Evolutionary conservation across 1,140 invertebrate species (phyloP), one percentile per base, ranked within the genome.

Genomic region (Meloidogyne floridensis): DNA sequence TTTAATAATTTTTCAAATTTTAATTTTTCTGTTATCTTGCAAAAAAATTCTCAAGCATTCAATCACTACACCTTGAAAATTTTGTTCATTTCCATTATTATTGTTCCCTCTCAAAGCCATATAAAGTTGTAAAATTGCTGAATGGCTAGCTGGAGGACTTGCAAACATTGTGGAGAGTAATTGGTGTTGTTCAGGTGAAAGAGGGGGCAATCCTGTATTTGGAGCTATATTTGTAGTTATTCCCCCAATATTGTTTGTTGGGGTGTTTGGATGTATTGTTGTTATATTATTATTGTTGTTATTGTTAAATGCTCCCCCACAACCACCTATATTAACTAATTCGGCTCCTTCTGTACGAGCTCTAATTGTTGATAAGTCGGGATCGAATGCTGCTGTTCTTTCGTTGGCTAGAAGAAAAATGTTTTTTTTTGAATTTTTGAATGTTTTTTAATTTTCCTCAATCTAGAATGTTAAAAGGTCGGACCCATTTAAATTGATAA

Each of bases 41-140:
- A 32, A 32, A 32, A 32, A 32, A 32, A 32, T 32, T 32, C 32
- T 32, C 32, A 32, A 32, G 32, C 32, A 32, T 32, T 32, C 47
- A 47, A 47, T 47, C 47, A 32, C 32, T 10, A 15, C 7, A 65
- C 59, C 59, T 65, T 65, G 59, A 65, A 65, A 65, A 65, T 65
- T 65, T 3, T 65, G 15, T 65, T 65, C 59, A 65, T 65, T 65
- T n/a, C 15, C 15, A 65, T n/a, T 65, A n/a, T 59, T 59, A 65
- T 65, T 65, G n/a, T 59, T 59, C 13, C 59, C 59, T 6, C 59
- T 3, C 6, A 65, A 6, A n/a, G 59, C n/a, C 59, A 65, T 65
- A 65, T 65, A 65, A 65, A 65, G 59, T n/a, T 65, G 59, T 65
- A 65, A 65, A 65, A 65, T n/a, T n/a, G 59, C 59, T n/a, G 59